Base-by-base conservation (phyloP, 64 coral and sea anemone genomes). In the Exaiptasia diaphana region DNA sequence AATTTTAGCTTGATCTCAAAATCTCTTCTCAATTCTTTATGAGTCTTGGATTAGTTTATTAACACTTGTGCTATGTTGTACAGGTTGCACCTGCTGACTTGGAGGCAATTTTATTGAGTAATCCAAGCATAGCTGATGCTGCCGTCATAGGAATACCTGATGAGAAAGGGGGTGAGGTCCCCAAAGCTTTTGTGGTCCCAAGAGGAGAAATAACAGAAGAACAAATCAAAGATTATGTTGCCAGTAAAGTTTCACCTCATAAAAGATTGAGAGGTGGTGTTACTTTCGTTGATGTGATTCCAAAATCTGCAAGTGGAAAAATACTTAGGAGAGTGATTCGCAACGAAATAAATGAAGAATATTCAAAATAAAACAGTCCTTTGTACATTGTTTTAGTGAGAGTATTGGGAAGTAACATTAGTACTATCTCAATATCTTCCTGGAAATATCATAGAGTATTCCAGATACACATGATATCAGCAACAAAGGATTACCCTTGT, bases 191-290 rank as follows among this genome's bases (percentile, higher is more conserved):
- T 21, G 39, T 85, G 40, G 88, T 85, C 27, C 73, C 73, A 40
- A 90, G 64, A 45, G 78, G 78, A 28, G 75, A 72, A 38, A 57
- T 88, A 11, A 59, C 73, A 9, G 88, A 85, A 58, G 22, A 50
- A 27, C 82, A 92, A 32, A 67, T 86, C 22, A 17, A 50, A 9
- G 67, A 72, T 42, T 92, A 78, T 48, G 82, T 92, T n/a, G 82
- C 76, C 31, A 50, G 70, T 60, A 85, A 79, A 38, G 75, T 86
- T 20, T 82, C 90, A 4, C 82, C 90, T 39, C 68, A 73, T 13
- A 92, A 92, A 34, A 86, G 86, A 27, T 41, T 92, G 24, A 77
- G 90, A 39, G 90, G 90, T 9, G 82, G 90, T 3, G 90, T 91
- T 34, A 74, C 72, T 64, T 91, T 91, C 37, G 43, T 91, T 1